Evolutionary conservation across 1,140 invertebrate species (phyloP).

Genomic region (Frieseomelitta varia): DNA sequence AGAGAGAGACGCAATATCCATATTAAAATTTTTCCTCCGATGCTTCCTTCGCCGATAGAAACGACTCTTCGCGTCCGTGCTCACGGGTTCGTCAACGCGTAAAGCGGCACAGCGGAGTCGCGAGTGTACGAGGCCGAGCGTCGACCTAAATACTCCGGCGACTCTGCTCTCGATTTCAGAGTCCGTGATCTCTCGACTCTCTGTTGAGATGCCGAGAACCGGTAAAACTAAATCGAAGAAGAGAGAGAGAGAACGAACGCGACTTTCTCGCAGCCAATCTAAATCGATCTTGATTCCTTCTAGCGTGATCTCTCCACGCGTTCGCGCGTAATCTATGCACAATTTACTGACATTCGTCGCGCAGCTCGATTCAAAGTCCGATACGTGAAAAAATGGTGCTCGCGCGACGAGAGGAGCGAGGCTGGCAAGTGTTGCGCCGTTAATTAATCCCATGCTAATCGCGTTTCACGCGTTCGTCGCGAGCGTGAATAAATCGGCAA

Average conservation of each 20-base stretch:
- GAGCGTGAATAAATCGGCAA: constrained; percentile 11
- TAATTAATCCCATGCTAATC: constrained; percentile 31
- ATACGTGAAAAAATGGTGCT: too few relatives aligned
- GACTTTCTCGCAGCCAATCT: constrained; percentile 49
- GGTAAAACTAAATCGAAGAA: constrained; percentile 47
- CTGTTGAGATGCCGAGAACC: constrained; percentile 25
- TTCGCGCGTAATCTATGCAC: too few relatives aligned
- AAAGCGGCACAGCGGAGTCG: neutral
- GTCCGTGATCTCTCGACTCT: constrained; percentile 36
- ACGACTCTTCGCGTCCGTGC: too few relatives aligned
- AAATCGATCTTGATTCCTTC: neutral
- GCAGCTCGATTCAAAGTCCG: too few relatives aligned
- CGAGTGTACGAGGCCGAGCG: constrained; percentile 4
- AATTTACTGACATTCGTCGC: too few relatives aligned
- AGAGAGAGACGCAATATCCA: neutral
- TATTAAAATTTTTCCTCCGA: neutral
- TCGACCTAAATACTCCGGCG: constrained; percentile 53
- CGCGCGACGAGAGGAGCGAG: neutral
- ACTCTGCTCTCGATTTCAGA: constrained; percentile 39
- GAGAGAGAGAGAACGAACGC: constrained; percentile 46
- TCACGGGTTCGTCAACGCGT: neutral
- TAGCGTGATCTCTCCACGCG: neutral
- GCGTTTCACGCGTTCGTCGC: neutral
- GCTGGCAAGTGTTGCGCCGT: too few relatives aligned
- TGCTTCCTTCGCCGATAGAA: neutral